A percentile compares a stretch with the other conserved stretches of the same genome.
Conservation (phyloP, 2,888 invertebrate species). For the Amphipoea lucens region DNA sequence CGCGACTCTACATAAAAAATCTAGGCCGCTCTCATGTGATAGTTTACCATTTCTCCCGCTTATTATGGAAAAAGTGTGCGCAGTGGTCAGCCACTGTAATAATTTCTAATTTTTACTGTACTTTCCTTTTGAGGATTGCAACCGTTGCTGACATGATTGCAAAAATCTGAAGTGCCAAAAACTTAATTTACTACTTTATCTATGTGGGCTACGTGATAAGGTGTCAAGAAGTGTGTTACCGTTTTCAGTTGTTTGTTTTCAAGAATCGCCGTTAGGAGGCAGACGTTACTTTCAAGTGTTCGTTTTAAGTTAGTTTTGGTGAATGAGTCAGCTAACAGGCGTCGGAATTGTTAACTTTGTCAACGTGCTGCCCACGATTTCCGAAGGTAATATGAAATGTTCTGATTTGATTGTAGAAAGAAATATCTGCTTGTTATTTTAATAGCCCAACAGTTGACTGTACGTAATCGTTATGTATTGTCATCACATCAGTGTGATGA, state of each 20-base stretch:
- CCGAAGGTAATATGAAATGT: constrained; percentile 82
- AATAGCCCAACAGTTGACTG: constrained; percentile 39
- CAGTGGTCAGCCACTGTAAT: constrained; percentile 75
- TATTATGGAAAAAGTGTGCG: constrained; percentile 81
- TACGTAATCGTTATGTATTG: constrained; percentile 50
- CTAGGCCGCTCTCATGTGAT: constrained; percentile 85
- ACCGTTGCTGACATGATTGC: constrained; percentile 69
- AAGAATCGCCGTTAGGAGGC: constrained; percentile 72
- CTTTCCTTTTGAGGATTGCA: constrained; percentile 58
- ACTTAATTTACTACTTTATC: constrained; percentile 79
- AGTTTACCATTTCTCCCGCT: constrained; percentile 80
- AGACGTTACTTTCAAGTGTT: constrained; percentile 80
- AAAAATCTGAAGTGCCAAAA: constrained; percentile 78
- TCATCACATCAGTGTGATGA: constrained; percentile 42
- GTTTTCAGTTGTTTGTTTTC: constrained; percentile 75
- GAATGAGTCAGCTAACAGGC: constrained; percentile 90
- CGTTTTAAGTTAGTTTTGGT: constrained; percentile 81
- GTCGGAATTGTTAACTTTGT: constrained; percentile 89
- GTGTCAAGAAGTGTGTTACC: constrained; percentile 81
- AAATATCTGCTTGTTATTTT: constrained; percentile 40
- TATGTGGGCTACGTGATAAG: constrained; percentile 86
- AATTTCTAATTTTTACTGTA: constrained; percentile 70
- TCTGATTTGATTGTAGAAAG: constrained; percentile 7
- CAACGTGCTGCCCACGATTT: constrained; percentile 89
- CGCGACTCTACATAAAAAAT: constrained; percentile 67